phyloP scores from a whole-genome alignment of 2,888 invertebrate genomes.

The Melipona bicolor region DNA sequence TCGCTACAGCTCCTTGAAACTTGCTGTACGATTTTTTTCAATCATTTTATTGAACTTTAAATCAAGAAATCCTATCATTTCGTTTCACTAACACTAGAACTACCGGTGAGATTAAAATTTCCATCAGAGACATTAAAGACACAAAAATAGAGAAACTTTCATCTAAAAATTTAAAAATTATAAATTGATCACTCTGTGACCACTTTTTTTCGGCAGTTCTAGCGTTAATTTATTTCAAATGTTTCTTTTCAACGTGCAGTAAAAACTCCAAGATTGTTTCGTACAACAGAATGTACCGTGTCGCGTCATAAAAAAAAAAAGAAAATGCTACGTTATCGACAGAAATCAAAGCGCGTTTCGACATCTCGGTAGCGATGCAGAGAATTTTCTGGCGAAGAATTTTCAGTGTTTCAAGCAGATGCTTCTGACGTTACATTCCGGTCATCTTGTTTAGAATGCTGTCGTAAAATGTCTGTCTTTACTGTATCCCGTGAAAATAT shows the following conservation, averaged over 20 bases:
- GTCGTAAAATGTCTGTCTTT: conserved; percentile 23
- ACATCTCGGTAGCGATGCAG: neutral
- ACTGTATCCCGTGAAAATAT: neutral
- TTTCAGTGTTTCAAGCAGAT: conserved; percentile 8
- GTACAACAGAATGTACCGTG: neutral
- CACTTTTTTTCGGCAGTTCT: no score
- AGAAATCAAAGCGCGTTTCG: neutral
- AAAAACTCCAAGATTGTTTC: neutral
- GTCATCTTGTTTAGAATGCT: conserved; percentile 25
- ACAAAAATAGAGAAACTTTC: no score
- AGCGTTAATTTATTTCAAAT: no score
- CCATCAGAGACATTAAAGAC: no score
- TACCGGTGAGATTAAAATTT: no score
- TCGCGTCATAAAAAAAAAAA: neutral
- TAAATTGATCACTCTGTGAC: no score
- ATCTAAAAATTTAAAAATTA: no score
- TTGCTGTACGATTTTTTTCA: no score
- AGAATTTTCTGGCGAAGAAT: neutral
- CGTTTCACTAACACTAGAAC: no score
- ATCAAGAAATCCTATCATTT: no score
- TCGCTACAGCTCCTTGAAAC: no score
- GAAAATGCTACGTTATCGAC: neutral
- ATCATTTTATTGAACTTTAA: no score
- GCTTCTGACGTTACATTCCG: conserved; percentile 17
- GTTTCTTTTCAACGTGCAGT: neutral